Conservation (phyloP, 2,113 vertebrate species). For the Chlorocebus sabaeus region DNA sequence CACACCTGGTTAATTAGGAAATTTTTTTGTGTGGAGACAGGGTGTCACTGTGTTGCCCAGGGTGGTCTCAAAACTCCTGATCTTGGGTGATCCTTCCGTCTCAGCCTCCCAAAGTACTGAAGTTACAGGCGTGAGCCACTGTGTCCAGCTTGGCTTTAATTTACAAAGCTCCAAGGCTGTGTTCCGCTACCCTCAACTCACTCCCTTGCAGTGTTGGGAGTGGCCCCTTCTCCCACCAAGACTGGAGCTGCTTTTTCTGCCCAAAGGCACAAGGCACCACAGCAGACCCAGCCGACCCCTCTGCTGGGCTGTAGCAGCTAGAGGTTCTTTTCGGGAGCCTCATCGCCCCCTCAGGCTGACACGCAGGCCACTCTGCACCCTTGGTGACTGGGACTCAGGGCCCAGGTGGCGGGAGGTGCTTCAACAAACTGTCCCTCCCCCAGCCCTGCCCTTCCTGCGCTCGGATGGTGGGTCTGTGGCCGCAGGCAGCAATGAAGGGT, state of each 20-base stretch:
- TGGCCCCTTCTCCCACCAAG: neutral
- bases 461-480: neutral
- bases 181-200: accelerated
- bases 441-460: neutral
- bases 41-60: neutral
- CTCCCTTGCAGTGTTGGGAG: neutral
- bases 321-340: neutral
- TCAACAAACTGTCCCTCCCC: neutral
- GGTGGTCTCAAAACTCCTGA: neutral
- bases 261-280: neutral
- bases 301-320: no score
- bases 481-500: neutral
- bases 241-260: neutral
- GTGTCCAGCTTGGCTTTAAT: neutral
- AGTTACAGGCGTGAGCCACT: neutral
- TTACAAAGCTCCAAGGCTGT: neutral
- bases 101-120: neutral
- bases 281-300: no score
- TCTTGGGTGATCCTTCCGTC: neutral
- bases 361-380: neutral
- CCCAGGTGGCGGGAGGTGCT: neutral
- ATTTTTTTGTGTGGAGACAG: no score
- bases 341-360: accelerated
- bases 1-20: no score
- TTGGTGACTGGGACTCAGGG: neutral